These are phyloP conservation scores for Scytalopus superciliaris DNA, from an alignment of 2,113 vertebrate species.

Conservation along the genomic window DNA sequence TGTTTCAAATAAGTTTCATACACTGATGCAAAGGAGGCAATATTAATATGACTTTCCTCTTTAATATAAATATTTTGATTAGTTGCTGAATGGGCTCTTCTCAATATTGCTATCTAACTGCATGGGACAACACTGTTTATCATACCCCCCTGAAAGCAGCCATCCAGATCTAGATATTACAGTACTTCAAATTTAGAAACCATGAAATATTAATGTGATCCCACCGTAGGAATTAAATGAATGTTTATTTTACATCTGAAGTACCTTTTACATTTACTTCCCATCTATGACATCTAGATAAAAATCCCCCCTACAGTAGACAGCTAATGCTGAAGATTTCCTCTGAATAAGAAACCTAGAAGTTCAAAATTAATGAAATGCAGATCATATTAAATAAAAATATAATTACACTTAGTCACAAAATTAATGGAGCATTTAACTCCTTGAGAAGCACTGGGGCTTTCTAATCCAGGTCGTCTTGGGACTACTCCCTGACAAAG, in stretches of 20 bases:
- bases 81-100: slow-evolving; percentile 61
- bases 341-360: neutral
- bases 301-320: neutral
- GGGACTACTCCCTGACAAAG: neutral
- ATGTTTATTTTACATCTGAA: slow-evolving; percentile 38
- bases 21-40: slow-evolving; percentile 24
- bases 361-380: neutral
- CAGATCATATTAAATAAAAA: neutral
- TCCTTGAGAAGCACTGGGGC: neutral
- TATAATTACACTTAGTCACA: neutral
- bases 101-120: slow-evolving; percentile 56
- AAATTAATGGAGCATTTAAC: neutral
- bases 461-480: neutral
- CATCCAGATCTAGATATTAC: slow-evolving; percentile 53
- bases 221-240: slow-evolving; percentile 55
- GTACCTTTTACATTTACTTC: slow-evolving; percentile 27
- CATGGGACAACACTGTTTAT: slow-evolving; percentile 63
- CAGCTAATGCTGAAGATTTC: neutral
- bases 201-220: slow-evolving; percentile 65
- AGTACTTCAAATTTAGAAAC: slow-evolving; percentile 52
- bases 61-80: slow-evolving; percentile 67
- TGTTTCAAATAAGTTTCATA: slow-evolving; percentile 42
- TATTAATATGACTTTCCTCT: slow-evolving; percentile 57
- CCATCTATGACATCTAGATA: neutral
- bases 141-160: slow-evolving; percentile 41